Conservation (phyloP, 2,113 vertebrate genomes). For the Sceloporus undulatus region DNA sequence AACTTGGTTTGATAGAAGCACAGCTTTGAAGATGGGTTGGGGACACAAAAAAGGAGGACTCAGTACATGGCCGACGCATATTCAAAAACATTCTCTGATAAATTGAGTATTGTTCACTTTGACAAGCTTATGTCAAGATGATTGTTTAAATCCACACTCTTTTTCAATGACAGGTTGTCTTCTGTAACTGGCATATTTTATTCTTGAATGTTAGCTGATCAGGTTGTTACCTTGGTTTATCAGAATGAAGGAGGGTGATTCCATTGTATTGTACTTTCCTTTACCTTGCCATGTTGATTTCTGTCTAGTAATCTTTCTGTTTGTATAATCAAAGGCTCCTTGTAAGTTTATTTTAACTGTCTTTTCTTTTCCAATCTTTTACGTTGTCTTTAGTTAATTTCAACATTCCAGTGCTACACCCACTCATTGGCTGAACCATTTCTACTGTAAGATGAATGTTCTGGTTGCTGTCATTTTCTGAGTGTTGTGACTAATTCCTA, state of each 20-base stretch:
- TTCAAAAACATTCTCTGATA: constrained; percentile 1
- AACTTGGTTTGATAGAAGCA: neutral
- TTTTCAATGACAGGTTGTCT: neutral
- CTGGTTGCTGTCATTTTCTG: constrained; percentile 74
- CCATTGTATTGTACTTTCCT: constrained; percentile 31
- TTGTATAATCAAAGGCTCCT: constrained; percentile 52
- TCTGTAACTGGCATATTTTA: constrained; percentile 11
- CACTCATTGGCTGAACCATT: constrained; percentile 86
- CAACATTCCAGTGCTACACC: constrained; percentile 86
- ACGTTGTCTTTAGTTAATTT: constrained; percentile 82
- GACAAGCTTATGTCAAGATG: neutral
- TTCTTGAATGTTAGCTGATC: constrained; percentile 32
- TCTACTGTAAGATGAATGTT: constrained; percentile 88
- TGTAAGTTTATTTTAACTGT: constrained; percentile 59
- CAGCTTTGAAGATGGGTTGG: neutral
- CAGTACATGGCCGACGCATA: neutral
- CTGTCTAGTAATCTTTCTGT: constrained; percentile 41
- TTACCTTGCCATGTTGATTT: neutral
- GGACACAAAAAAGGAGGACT: neutral
- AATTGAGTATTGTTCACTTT: constrained; percentile 11
- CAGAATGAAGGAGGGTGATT: constrained; percentile 29
- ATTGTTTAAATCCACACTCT: neutral
- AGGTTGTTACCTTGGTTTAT: neutral
- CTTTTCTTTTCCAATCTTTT: constrained; percentile 71
- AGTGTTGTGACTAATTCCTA: constrained; percentile 73